Evolutionary conservation across 1,140 invertebrate species (phyloP).

Genomic region (Latrodectus geometricus): DNA sequence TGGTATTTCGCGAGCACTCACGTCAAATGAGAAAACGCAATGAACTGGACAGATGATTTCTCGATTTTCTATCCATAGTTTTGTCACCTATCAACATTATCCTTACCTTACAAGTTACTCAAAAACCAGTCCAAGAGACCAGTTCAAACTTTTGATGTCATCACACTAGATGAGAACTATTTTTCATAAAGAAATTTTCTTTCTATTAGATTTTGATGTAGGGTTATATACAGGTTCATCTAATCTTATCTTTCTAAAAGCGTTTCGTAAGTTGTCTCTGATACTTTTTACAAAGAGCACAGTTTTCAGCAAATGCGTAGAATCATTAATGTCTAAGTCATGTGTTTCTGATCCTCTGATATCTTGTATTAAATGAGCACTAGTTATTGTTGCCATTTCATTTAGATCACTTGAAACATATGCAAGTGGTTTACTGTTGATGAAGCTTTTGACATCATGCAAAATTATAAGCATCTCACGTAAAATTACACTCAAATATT

Average conservation of each 20-base stretch:
- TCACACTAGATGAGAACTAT: neutral
- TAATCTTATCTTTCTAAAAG: neutral
- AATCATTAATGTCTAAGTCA: neutral
- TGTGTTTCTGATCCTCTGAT: too few species aligned
- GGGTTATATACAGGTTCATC: neutral
- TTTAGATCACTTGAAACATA: too few species aligned
- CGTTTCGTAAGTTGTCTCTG: neutral
- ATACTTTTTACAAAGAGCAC: neutral
- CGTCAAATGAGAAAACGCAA: too few species aligned
- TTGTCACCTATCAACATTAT: constrained; percentile 61
- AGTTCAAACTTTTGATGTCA: neutral
- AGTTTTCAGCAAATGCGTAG: neutral
- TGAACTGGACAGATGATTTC: constrained; percentile 16
- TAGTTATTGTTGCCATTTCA: too few species aligned
- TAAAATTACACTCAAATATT: too few species aligned
- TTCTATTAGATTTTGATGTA: neutral
- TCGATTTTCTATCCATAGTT: constrained; percentile 59
- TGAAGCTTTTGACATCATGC: too few species aligned
- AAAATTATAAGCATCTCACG: too few species aligned
- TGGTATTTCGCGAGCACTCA: too few species aligned
- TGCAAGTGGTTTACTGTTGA: too few species aligned
- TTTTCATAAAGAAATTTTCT: neutral
- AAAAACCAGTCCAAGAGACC: neutral
- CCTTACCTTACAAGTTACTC: neutral
- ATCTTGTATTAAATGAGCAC: too few species aligned